These are phyloP conservation scores for Pipistrellus nathusii DNA, from an alignment of 2,797 vertebrate species.

Conservation along the genomic window DNA sequence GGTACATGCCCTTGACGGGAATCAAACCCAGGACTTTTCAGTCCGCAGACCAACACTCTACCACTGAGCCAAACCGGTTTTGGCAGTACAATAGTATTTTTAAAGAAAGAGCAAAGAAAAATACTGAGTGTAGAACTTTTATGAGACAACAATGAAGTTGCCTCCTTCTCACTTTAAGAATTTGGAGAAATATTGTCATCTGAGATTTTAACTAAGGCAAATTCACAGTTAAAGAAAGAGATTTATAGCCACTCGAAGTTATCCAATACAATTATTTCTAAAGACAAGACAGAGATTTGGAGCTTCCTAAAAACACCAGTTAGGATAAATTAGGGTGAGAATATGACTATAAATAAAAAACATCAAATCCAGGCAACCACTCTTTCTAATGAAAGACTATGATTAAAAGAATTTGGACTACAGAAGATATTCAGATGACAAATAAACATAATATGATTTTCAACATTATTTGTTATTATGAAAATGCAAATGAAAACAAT, in stretches of 20 bases:
- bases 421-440: not conserved
- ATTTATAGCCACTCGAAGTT: not conserved
- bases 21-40: too few species aligned
- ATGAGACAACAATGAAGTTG: slow-evolving; percentile 22
- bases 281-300: not conserved
- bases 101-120: slow-evolving; percentile 32
- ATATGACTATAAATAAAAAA: not conserved
- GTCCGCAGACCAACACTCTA: too few species aligned
- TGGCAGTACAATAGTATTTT: slow-evolving; percentile 39
- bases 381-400: slow-evolving; percentile 28
- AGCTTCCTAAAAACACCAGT: slow-evolving; percentile 46
- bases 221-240: slow-evolving; percentile 37
- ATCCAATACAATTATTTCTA: not conserved
- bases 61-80: too few species aligned
- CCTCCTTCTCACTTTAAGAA: slow-evolving; percentile 24
- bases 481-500: slow-evolving; percentile 32
- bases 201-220: slow-evolving; percentile 66
- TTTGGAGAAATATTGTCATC: slow-evolving; percentile 33
- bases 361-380: not conserved
- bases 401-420: slow-evolving; percentile 8
- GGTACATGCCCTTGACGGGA: too few species aligned
- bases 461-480: slow-evolving; percentile 2
- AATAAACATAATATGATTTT: not conserved
- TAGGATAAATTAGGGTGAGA: slow-evolving; percentile 6
- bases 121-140: not conserved